Conservation (phyloP, 2,797 vertebrate genomes). For the Oreochromis mossambicus region DNA sequence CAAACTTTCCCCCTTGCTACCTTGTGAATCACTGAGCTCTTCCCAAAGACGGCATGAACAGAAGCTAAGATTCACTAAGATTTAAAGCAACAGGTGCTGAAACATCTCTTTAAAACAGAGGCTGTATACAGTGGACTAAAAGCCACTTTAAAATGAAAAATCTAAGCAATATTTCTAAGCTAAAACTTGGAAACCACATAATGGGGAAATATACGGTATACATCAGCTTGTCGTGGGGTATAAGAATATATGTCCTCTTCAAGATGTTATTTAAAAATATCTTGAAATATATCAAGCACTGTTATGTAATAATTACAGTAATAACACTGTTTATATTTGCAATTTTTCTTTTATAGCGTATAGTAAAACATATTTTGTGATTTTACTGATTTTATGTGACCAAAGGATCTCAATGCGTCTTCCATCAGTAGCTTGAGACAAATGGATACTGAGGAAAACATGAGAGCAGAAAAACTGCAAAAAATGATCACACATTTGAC, state of each 20-base stretch:
- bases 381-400: not conserved
- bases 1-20: not conserved
- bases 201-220: not conserved
- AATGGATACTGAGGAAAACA: not conserved
- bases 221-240: not conserved
- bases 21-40: not conserved
- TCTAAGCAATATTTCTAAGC: not conserved
- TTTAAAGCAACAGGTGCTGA: not conserved
- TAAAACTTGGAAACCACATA: not conserved
- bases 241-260: not conserved
- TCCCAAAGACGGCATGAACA: not conserved
- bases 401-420: not conserved
- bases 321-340: not conserved
- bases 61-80: not conserved
- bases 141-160: not conserved
- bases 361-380: not conserved
- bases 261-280: not conserved
- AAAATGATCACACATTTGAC: not conserved
- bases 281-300: not conserved
- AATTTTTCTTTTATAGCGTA: not conserved
- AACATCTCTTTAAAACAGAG: not conserved
- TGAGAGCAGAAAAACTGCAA: not conserved
- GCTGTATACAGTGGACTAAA: not conserved
- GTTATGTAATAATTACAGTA: not conserved
- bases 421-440: not conserved